Conservation (phyloP, 2,113 vertebrate genomes). For the Strix aluco region DNA sequence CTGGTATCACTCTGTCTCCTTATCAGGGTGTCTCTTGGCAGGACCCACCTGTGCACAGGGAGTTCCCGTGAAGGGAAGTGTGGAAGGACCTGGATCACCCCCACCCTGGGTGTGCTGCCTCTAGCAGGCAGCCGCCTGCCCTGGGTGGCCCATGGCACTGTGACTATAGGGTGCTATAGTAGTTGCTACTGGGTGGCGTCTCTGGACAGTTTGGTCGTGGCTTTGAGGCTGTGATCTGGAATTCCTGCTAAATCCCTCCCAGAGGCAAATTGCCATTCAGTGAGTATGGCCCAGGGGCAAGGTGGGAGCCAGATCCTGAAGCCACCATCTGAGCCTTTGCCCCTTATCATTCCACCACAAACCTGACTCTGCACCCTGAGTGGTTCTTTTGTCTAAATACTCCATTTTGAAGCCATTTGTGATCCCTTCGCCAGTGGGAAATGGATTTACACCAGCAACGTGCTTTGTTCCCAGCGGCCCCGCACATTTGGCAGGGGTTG, state of each 20-base stretch:
- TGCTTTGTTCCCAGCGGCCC: background rate
- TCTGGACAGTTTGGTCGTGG: background rate
- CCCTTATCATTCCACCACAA: background rate
- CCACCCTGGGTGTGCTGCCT: background rate
- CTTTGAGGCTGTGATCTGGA: background rate
- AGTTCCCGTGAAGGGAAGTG: background rate
- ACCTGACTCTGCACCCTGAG: background rate
- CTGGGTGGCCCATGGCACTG: accelerated
- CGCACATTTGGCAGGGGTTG: background rate
- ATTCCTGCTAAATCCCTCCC: background rate
- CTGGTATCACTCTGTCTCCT: background rate
- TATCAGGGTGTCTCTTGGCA: background rate
- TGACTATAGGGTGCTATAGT: background rate
- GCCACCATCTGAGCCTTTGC: background rate
- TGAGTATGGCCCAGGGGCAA: background rate
- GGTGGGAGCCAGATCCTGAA: background rate
- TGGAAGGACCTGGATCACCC: background rate
- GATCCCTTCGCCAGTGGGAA: background rate
- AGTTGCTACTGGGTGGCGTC: background rate
- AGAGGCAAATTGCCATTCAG: background rate
- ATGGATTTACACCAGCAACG: background rate
- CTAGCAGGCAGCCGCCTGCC: background rate
- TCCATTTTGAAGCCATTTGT: background rate
- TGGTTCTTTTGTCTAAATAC: background rate
- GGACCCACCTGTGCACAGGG: background rate